Percentiles rank a stretch among this genome's conserved stretches.
phyloP scores from a whole-genome alignment of 2,797 vertebrate species.

The Enteromius paludinosus region DNA sequence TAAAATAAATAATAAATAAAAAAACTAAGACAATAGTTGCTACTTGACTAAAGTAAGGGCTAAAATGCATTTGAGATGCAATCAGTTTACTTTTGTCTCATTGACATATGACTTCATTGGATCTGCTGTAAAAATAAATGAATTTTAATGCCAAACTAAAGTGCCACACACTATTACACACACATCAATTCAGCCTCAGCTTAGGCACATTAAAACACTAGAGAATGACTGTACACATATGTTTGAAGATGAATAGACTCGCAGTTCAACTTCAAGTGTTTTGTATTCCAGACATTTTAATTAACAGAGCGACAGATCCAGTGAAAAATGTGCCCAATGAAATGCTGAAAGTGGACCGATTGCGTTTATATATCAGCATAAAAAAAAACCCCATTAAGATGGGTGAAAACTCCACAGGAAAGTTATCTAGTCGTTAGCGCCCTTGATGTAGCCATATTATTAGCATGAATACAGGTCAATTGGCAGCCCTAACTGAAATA shows the following conservation, averaged over 20 bases:
- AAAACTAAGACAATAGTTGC: not conserved
- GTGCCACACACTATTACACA: slow-evolving; percentile 1
- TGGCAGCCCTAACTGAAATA: slow-evolving; percentile 1
- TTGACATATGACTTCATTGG: not conserved
- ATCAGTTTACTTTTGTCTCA: slow-evolving; percentile 13
- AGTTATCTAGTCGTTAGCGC: not conserved
- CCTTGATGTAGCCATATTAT: not conserved
- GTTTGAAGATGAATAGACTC: not conserved
- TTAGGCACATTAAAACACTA: slow-evolving; percentile 5
- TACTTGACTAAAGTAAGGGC: not conserved
- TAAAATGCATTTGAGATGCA: slow-evolving; percentile 1
- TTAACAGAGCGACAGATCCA: not conserved
- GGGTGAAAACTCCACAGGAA: not conserved
- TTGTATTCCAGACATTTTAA: slow-evolving; percentile 8
- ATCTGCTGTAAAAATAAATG: not conserved
- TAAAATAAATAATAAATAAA: not conserved
- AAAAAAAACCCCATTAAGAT: slow-evolving; percentile 1
- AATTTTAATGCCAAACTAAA: slow-evolving; percentile 13
- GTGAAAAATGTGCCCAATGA: not conserved
- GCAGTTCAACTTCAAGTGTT: slow-evolving; percentile 5
- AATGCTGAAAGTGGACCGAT: not conserved
- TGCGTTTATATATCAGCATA: slow-evolving; percentile 18
- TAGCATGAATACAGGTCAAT: not conserved
- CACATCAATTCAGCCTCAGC: slow-evolving; percentile 1
- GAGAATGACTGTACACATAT: not conserved